Evolutionary conservation across 1,140 invertebrate species (phyloP).

Genomic region (Olivierus martensii): DNA sequence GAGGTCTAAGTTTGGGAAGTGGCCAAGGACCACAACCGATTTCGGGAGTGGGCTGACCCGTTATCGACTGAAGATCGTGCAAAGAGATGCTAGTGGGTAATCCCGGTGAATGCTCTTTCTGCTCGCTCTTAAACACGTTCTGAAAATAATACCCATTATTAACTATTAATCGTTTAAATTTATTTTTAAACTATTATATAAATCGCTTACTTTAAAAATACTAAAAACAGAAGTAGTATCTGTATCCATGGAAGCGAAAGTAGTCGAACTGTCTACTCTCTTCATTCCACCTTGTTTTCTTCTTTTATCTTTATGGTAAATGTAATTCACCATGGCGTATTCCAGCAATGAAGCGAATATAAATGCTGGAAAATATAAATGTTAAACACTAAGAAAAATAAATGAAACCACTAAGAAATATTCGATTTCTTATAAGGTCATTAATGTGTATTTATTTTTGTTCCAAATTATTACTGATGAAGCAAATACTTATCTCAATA

Average conservation of each 20-base stretch:
- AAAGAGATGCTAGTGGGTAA: neutral
- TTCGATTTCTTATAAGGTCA: no score
- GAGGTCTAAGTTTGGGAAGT: conserved; percentile 10
- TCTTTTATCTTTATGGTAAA: conserved; percentile 28
- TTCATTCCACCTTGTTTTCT: conserved; percentile 3
- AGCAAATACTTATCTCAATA: no score
- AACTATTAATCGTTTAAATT: neutral
- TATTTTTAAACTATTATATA: no score
- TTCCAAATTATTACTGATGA: no score
- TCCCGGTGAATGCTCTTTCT: neutral
- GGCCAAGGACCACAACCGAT: conserved; percentile 1
- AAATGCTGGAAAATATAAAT: conserved; percentile 42
- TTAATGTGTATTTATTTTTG: no score
- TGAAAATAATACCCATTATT: neutral
- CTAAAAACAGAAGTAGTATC: conserved; percentile 2
- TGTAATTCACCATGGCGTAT: conserved; percentile 79
- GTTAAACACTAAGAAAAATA: no score
- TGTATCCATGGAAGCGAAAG: conserved; percentile 9
- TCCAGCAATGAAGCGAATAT: conserved; percentile 73
- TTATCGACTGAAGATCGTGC: neutral
- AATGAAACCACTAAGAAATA: no score
- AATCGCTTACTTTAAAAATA: conserved; percentile 5
- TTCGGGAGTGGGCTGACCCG: conserved; percentile 9
- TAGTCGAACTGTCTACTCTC: conserved; percentile 9
- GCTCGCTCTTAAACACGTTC: neutral